Evolutionary conservation across 2,888 invertebrate genomes (phyloP).

Genomic region (Pyrochroa serraticornis): DNA sequence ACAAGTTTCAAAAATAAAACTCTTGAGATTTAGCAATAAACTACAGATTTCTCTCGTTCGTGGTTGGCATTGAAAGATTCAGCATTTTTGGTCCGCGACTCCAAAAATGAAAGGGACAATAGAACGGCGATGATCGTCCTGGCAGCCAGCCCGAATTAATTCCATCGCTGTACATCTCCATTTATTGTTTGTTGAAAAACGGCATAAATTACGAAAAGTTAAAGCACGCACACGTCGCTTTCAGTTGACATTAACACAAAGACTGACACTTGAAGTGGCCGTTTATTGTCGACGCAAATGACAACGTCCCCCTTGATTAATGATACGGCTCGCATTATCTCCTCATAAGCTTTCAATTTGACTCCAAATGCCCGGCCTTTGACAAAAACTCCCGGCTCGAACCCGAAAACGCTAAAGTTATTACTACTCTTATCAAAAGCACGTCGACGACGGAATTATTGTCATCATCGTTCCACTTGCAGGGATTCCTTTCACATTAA

Average conservation of each 20-base stretch:
- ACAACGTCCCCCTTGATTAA: constrained; percentile 42
- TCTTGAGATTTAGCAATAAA: too few relatives aligned
- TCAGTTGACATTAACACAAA: constrained; percentile 40
- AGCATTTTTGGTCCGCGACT: too few relatives aligned
- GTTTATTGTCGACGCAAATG: constrained; percentile 41
- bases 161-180: constrained; percentile 12
- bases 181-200: constrained; percentile 27
- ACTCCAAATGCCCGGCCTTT: constrained; percentile 1
- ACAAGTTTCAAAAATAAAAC: too few relatives aligned
- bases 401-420: constrained; percentile 1
- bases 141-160: constrained; percentile 3
- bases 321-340: constrained; percentile 39
- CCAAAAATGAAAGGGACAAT: too few relatives aligned
- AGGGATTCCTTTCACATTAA: too few relatives aligned
- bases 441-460: too few relatives aligned
- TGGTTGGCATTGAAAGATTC: too few relatives aligned
- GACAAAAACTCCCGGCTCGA: neutral
- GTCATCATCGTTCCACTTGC: too few relatives aligned
- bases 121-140: too few relatives aligned
- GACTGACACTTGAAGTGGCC: constrained; percentile 42
- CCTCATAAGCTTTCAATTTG: constrained; percentile 22
- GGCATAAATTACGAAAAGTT: constrained; percentile 20
- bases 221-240: constrained; percentile 20
- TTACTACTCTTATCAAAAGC: neutral
- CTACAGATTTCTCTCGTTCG: too few relatives aligned